phyloP scores from a whole-genome alignment of 2,113 vertebrate genomes.

The Puffinus mauretanicus region DNA sequence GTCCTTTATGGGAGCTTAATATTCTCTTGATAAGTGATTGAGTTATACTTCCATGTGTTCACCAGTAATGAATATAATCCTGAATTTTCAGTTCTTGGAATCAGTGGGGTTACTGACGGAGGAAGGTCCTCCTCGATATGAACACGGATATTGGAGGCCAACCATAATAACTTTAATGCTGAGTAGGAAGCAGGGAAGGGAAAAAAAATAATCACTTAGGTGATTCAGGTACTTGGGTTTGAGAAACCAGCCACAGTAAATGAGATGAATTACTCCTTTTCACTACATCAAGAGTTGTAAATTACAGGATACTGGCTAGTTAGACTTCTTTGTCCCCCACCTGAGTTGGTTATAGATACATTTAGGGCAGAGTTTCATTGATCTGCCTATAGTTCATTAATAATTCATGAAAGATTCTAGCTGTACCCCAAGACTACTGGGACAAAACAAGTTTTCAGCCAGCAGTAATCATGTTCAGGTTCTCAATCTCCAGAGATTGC shows the following conservation, averaged over 20 bases:
- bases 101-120: background rate
- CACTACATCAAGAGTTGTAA: slow-evolving; percentile 1
- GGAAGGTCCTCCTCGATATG: background rate
- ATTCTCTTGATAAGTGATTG: slow-evolving; percentile 26
- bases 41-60: background rate
- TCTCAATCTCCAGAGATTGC: slow-evolving; percentile 49
- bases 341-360: slow-evolving; percentile 35
- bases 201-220: background rate
- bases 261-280: slow-evolving; percentile 48
- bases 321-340: background rate
- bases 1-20: slow-evolving; percentile 7
- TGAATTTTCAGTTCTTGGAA: background rate
- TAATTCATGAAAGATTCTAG: slow-evolving; percentile 55
- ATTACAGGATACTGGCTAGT: slow-evolving; percentile 15
- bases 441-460: slow-evolving; percentile 65
- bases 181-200: slow-evolving; percentile 11
- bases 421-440: slow-evolving; percentile 37
- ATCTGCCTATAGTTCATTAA: slow-evolving; percentile 52
- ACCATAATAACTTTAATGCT: background rate
- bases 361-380: slow-evolving; percentile 41
- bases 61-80: background rate
- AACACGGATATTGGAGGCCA: background rate
- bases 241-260: slow-evolving; percentile 56
- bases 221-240: slow-evolving; percentile 30
- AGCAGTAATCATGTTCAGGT: slow-evolving; percentile 51